Evolutionary conservation across 2,797 vertebrate species (phyloP).

Genomic region (Helarctos malayanus): DNA sequence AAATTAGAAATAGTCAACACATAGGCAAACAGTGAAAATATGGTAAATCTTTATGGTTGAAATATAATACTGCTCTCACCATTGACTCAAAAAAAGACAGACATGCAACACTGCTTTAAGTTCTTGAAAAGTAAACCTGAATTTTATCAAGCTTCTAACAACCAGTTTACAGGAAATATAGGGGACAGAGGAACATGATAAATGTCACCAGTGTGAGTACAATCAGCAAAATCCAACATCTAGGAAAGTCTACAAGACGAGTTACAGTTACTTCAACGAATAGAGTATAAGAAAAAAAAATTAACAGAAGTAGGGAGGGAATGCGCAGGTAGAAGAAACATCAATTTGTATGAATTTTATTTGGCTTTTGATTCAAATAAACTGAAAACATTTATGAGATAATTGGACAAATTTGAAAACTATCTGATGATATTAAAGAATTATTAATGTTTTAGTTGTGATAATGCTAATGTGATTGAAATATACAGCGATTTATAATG

Average conservation of each 20-base stretch:
- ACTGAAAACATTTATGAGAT: background rate
- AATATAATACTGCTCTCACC: background rate
- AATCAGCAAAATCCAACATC: background rate
- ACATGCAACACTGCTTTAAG: background rate
- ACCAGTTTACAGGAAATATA: background rate
- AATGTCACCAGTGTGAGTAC: background rate
- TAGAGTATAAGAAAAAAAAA: background rate
- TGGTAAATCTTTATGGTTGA: background rate
- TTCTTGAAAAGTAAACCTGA: background rate
- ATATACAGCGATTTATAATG: background rate
- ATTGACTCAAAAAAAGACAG: background rate
- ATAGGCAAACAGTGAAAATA: background rate
- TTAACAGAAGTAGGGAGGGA: background rate
- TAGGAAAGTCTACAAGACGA: background rate
- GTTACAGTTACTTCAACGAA: background rate
- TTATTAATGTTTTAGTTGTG: background rate
- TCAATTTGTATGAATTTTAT: background rate
- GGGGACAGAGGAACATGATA: background rate
- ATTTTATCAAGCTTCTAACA: background rate
- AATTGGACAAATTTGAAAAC: background rate
- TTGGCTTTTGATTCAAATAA: background rate
- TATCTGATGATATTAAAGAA: background rate
- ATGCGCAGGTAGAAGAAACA: background rate
- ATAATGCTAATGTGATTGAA: background rate
- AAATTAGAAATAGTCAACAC: background rate